Conservation (phyloP, 2,797 vertebrate genomes). For the Gobio occitaniae region DNA sequence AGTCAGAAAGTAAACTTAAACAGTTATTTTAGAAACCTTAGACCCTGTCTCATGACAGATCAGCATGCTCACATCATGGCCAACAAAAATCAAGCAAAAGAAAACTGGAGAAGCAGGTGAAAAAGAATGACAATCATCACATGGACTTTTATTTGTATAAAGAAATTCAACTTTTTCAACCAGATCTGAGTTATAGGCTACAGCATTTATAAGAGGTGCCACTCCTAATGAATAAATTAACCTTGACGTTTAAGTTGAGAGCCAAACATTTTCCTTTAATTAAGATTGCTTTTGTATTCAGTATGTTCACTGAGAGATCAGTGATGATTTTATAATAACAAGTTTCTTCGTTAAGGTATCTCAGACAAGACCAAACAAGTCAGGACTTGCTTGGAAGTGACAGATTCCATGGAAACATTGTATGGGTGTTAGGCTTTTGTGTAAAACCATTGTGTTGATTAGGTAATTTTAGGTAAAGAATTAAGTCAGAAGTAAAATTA, state of each 20-base stretch:
- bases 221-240: not conserved
- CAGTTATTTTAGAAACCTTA: not conserved
- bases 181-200: not conserved
- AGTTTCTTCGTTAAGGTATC: not conserved
- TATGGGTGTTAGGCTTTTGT: constrained; percentile 6
- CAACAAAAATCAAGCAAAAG: not conserved
- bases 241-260: not conserved
- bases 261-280: not conserved
- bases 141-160: not conserved
- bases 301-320: not conserved
- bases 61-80: not conserved
- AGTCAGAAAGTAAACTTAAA: not conserved
- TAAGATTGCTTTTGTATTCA: not conserved
- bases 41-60: not conserved
- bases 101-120: not conserved
- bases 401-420: not conserved
- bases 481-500: not conserved
- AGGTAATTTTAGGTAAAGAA: not conserved
- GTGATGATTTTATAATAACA: not conserved
- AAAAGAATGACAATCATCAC: not conserved
- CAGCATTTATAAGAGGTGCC: not conserved
- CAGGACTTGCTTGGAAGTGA: not conserved
- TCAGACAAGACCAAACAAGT: constrained; percentile 23
- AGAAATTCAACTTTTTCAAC: not conserved
- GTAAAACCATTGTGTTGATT: not conserved